These are phyloP conservation scores for Sebastes iracundus DNA, from an alignment of 2,797 vertebrate genomes.

Conservation along the genomic window DNA sequence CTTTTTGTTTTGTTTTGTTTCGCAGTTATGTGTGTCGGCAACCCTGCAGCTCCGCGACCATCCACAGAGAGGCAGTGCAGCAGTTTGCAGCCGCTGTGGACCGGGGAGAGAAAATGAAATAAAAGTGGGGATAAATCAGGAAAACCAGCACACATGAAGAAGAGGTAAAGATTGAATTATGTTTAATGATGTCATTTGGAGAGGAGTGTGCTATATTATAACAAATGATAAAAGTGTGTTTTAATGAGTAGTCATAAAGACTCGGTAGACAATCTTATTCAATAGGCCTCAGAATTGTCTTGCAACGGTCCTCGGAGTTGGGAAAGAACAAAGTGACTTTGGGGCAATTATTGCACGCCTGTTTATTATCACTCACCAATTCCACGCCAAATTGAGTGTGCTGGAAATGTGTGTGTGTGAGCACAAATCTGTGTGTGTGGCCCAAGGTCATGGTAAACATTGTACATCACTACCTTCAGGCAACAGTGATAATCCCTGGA, in stretches of 20 bases:
- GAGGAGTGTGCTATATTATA: conserved; percentile 77
- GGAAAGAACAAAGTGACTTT: conserved; percentile 78
- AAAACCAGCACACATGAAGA: conserved; percentile 77
- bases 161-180: conserved; percentile 81
- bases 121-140: conserved; percentile 78
- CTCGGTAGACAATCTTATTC: conserved; percentile 64
- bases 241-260: conserved; percentile 80
- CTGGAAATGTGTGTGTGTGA: conserved; percentile 3
- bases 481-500: conserved; percentile 62
- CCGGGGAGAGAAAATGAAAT: conserved; percentile 60
- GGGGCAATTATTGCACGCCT: conserved; percentile 65
- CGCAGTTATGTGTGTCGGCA: not conserved
- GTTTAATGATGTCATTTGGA: conserved; percentile 81
- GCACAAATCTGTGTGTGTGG: conserved; percentile 6
- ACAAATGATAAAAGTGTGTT: conserved; percentile 81
- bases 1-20: not conserved
- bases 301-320: conserved; percentile 61
- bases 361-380: conserved; percentile 71
- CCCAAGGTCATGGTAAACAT: conserved; percentile 74
- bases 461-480: conserved; percentile 61
- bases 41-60: conserved; percentile 33
- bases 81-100: conserved; percentile 55
- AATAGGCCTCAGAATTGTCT: conserved; percentile 51
- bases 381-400: conserved; percentile 45
- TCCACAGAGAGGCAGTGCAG: conserved; percentile 79